A percentile compares a stretch with the other conserved stretches of the same genome.
phyloP scores from a whole-genome alignment of 2,888 invertebrate genomes.

The Biston betularia region DNA sequence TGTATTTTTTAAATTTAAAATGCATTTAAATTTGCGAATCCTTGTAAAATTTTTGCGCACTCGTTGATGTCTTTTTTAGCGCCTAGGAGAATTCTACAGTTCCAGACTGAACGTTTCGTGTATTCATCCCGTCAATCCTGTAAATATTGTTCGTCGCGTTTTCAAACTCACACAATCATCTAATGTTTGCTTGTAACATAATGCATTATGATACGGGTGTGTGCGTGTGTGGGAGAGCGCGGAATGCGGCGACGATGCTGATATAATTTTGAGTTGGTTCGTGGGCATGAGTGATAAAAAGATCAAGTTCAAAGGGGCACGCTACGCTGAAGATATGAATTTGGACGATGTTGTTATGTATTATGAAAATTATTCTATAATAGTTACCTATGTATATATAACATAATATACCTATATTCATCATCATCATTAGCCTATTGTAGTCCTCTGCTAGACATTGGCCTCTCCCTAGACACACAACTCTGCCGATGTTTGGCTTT shows the following conservation, averaged over 20 bases:
- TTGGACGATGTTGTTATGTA: constrained; percentile 44
- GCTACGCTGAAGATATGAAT: constrained; percentile 56
- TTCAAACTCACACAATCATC: constrained; percentile 20
- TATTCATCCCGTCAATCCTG: neutral
- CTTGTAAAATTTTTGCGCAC: constrained; percentile 29
- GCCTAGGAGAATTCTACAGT: constrained; percentile 8
- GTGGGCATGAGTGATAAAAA: constrained; percentile 77
- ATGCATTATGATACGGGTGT: constrained; percentile 45
- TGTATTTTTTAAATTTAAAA: too few species aligned
- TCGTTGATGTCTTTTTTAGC: constrained; percentile 49
- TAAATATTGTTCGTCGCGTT: constrained; percentile 15
- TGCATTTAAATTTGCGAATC: neutral
- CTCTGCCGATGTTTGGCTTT: too few species aligned
- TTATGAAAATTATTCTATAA: constrained; percentile 38
- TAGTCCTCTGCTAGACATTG: too few species aligned
- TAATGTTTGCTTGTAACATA: constrained; percentile 29
- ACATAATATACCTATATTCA: neutral
- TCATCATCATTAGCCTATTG: too few species aligned
- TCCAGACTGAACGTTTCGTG: neutral
- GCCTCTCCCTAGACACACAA: too few species aligned
- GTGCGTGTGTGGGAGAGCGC: constrained; percentile 64
- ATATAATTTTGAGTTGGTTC: constrained; percentile 71
- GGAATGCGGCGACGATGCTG: constrained; percentile 73
- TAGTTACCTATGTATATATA: neutral
- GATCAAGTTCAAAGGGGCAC: constrained; percentile 83